phyloP scores from a whole-genome alignment of 2,888 invertebrate species.

The Blera fallax region DNA sequence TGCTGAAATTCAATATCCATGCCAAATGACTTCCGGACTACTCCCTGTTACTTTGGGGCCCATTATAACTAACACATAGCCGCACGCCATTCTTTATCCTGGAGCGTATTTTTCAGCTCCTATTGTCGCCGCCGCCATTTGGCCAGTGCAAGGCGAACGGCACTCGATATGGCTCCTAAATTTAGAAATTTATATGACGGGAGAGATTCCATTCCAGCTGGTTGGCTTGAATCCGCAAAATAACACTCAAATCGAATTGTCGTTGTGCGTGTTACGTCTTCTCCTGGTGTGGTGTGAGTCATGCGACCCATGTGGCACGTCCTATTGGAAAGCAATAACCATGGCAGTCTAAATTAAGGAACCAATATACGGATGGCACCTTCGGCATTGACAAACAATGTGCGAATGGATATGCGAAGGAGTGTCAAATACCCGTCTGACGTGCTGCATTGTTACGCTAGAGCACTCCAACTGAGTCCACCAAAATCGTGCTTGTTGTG shows the following conservation, averaged over 20 bases:
- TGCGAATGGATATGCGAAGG: conserved; percentile 24
- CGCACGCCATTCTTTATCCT: conserved; percentile 61
- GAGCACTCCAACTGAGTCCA: background rate
- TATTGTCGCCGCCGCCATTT: conserved; percentile 41
- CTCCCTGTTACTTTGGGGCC: conserved; percentile 54
- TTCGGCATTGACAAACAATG: conserved; percentile 43
- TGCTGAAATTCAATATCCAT: conserved; percentile 73
- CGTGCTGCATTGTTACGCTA: conserved; percentile 32
- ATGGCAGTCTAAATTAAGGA: conserved; percentile 62
- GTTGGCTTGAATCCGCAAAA: conserved; percentile 50
- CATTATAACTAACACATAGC: conserved; percentile 54
- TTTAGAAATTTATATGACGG: conserved; percentile 68
- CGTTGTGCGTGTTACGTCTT: conserved; percentile 29
- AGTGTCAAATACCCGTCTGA: conserved; percentile 35
- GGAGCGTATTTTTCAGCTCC: conserved; percentile 42
- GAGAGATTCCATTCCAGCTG: conserved; percentile 40
- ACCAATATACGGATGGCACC: conserved; percentile 46
- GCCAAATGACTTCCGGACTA: conserved; percentile 70
- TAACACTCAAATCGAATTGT: conserved; percentile 56
- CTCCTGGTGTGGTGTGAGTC: background rate
- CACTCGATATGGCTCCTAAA: conserved; percentile 58
- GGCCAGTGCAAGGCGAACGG: conserved; percentile 18
- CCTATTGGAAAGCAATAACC: conserved; percentile 68
- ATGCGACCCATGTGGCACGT: conserved; percentile 63
- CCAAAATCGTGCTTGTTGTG: conserved; percentile 25